These are phyloP conservation scores for Micronisus gabar DNA, from an alignment of 2,113 vertebrate genomes.

Conservation along the genomic window DNA sequence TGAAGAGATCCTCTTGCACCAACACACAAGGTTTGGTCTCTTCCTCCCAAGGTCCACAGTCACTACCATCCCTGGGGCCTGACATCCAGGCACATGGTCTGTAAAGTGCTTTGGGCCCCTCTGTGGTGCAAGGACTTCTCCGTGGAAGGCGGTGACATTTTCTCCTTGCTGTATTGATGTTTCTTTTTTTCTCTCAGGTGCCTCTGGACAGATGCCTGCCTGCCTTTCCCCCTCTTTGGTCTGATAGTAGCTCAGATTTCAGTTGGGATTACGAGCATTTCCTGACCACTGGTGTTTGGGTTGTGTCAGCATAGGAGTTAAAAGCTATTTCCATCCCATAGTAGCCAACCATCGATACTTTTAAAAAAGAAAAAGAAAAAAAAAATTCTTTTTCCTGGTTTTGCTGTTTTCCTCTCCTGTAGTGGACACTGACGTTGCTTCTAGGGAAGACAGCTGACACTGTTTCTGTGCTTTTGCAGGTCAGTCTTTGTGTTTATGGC, in stretches of 20 bases:
- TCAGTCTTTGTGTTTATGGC: neutral
- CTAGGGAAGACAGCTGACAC: neutral
- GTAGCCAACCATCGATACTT: neutral
- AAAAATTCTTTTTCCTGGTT: neutral
- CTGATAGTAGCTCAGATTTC: neutral
- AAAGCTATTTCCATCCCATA: neutral
- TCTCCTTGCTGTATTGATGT: neutral
- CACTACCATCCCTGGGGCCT: rapidly evolving
- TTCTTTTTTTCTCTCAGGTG: neutral
- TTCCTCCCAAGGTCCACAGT: neutral
- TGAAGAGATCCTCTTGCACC: neutral
- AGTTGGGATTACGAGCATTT: neutral
- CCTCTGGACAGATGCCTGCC: neutral
- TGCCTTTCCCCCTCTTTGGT: neutral
- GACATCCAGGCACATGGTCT: neutral
- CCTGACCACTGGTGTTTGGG: neutral
- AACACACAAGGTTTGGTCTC: neutral
- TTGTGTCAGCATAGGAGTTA: neutral
- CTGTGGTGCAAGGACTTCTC: neutral
- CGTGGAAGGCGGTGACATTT: neutral
- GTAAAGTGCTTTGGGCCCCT: neutral
- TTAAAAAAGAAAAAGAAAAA: neutral
- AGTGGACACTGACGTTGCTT: neutral
- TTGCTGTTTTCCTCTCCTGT: neutral
- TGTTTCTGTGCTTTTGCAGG: neutral